Conservation (phyloP, 2,113 vertebrate genomes). For the Brachypodius melanocephalos region DNA sequence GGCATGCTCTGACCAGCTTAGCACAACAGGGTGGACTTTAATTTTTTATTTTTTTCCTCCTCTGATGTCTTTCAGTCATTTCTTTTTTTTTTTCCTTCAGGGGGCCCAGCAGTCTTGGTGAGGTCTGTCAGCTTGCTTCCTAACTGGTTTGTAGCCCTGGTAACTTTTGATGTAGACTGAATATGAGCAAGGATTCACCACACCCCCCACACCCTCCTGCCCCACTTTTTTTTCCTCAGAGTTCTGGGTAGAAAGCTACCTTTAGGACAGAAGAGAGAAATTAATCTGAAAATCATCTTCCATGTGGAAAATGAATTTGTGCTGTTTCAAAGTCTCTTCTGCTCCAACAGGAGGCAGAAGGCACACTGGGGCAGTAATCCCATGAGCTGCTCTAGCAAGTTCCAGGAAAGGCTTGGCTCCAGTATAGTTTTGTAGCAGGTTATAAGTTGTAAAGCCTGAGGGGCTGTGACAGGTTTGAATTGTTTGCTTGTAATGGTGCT, state of each 20-base stretch:
- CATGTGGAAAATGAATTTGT: neutral
- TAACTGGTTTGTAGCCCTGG: neutral
- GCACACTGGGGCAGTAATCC: neutral
- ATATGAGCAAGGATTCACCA: neutral
- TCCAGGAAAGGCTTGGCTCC: neutral
- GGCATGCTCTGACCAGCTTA: neutral
- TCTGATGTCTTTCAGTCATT: neutral
- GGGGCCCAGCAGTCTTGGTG: neutral
- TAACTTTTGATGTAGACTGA: neutral
- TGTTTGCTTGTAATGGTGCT: conserved; percentile 13
- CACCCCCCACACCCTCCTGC: too few species aligned
- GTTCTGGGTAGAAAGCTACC: neutral
- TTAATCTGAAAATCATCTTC: neutral
- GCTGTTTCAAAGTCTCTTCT: neutral
- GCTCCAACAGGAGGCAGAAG: neutral
- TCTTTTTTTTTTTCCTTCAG: neutral
- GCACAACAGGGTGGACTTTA: neutral
- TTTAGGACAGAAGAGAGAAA: neutral
- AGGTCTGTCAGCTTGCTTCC: neutral
- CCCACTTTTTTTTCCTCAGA: neutral
- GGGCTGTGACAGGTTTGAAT: neutral
- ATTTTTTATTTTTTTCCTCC: neutral
- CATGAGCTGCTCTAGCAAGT: neutral
- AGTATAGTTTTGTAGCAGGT: neutral
- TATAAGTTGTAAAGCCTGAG: neutral